phyloP scores from a whole-genome alignment of 1,140 invertebrate genomes.

The Penaeus japonicus region DNA sequence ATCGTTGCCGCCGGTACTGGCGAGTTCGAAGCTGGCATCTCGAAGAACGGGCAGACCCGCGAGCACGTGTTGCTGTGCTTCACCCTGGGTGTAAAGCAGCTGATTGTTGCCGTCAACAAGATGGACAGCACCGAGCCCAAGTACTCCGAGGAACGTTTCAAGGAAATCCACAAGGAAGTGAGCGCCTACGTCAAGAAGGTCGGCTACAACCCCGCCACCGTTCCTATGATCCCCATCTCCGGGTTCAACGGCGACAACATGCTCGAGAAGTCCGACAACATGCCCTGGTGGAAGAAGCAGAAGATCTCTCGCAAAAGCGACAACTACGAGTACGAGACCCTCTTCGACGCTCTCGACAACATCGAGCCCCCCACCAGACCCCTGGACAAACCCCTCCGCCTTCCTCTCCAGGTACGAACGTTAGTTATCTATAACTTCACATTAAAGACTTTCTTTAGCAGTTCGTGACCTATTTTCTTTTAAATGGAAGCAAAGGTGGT shows the following conservation, averaged over 20 bases:
- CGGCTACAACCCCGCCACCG: slow-evolving; percentile 94
- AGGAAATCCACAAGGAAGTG: slow-evolving; percentile 98
- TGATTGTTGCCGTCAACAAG: slow-evolving; percentile 99
- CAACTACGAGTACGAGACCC: slow-evolving; percentile 85
- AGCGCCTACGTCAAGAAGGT: slow-evolving; percentile 95
- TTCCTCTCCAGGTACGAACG: slow-evolving; percentile 79
- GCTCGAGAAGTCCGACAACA: slow-evolving; percentile 90
- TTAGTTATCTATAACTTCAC: too few relatives aligned
- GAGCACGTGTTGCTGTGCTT: slow-evolving; percentile 97
- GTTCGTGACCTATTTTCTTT: too few relatives aligned
- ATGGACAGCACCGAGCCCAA: slow-evolving; percentile 99
- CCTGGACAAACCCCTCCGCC: slow-evolving; percentile 93
- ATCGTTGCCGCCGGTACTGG: slow-evolving; percentile 97
- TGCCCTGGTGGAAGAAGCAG: slow-evolving; percentile 98
- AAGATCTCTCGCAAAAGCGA: slow-evolving; percentile 90
- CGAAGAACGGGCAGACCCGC: slow-evolving; percentile 98
- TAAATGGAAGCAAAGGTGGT: too few relatives aligned
- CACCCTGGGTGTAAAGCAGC: slow-evolving; percentile 97
- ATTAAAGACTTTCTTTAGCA: too few relatives aligned
- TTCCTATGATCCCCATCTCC: slow-evolving; percentile 98
- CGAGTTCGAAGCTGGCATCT: slow-evolving; percentile 98
- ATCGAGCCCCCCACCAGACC: slow-evolving; percentile 92
- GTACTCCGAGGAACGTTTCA: slow-evolving; percentile 90
- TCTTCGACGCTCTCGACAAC: slow-evolving; percentile 93
- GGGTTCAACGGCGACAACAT: slow-evolving; percentile 99